Evolutionary conservation across 1,140 invertebrate species (phyloP).

Genomic region (Meteorus sp.): DNA sequence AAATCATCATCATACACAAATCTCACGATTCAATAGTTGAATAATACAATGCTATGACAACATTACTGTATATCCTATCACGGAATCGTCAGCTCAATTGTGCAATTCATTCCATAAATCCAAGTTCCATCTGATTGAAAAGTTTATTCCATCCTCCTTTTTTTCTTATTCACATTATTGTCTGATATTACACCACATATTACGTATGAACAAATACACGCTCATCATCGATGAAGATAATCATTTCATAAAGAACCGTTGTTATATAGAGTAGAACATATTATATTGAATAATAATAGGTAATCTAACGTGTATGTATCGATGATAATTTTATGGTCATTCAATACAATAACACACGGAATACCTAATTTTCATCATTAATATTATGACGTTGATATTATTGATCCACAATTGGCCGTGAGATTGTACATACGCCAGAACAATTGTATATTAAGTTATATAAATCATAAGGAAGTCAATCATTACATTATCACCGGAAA

Average conservation of each 20-base stretch:
- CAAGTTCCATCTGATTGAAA: no score
- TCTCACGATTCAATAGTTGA: no score
- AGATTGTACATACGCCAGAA: constrained; percentile 5
- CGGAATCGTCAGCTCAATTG: no score
- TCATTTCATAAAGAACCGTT: constrained; percentile 15
- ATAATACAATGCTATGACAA: no score
- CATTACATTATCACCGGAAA: constrained; percentile 9
- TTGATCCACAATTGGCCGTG: not conserved
- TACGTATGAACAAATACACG: constrained; percentile 11
- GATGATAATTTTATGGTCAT: no score
- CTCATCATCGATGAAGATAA: constrained; percentile 23
- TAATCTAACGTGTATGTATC: no score
- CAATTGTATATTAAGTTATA: constrained; percentile 27
- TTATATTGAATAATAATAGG: no score
- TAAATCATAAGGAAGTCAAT: constrained; percentile 23
- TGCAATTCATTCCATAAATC: no score
- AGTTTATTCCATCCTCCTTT: not conserved
- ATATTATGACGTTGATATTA: not conserved
- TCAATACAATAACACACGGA: no score
- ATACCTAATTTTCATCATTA: not conserved
- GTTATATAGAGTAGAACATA: constrained; percentile 1
- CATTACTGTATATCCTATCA: no score
- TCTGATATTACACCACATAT: not conserved
- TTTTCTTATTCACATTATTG: not conserved
- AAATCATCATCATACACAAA: no score